Percentiles rank a stretch among this genome's conserved stretches.
phyloP scores from a whole-genome alignment of 2,113 vertebrate genomes.

The Crotalus tigris region DNA sequence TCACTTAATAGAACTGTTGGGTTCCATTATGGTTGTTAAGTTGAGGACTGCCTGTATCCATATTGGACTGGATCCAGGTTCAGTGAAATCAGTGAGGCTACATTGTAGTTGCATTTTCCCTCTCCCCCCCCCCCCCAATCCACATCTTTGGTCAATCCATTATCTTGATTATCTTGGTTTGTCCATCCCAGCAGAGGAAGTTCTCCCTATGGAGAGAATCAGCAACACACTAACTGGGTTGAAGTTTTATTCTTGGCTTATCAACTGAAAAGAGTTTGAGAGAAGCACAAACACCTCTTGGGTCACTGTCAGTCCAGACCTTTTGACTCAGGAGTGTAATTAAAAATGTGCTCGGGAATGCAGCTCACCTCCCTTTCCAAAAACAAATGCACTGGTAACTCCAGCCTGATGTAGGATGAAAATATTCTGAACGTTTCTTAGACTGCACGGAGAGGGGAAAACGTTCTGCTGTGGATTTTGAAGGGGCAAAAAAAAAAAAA shows the following conservation, averaged over 20 bases:
- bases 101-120: neutral
- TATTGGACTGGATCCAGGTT: too few species aligned
- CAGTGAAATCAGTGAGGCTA: too few species aligned
- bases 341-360: neutral
- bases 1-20: neutral
- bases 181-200: neutral
- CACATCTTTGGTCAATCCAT: neutral
- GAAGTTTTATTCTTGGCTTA: neutral
- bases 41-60: too few species aligned
- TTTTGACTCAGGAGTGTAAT: constrained; percentile 5
- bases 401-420: neutral
- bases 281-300: constrained; percentile 14
- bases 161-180: neutral
- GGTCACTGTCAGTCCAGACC: constrained; percentile 1
- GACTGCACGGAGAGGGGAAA: neutral
- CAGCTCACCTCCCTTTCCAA: neutral
- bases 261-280: neutral
- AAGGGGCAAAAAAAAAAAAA: too few species aligned
- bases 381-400: neutral
- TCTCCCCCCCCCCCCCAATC: neutral
- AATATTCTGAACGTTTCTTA: neutral
- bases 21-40: neutral
- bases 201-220: neutral
- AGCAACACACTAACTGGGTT: neutral
- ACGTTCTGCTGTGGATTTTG: neutral